These are phyloP conservation scores for Heliconius nattereri DNA, from an alignment of 1,140 invertebrate species.

Conservation along the genomic window DNA sequence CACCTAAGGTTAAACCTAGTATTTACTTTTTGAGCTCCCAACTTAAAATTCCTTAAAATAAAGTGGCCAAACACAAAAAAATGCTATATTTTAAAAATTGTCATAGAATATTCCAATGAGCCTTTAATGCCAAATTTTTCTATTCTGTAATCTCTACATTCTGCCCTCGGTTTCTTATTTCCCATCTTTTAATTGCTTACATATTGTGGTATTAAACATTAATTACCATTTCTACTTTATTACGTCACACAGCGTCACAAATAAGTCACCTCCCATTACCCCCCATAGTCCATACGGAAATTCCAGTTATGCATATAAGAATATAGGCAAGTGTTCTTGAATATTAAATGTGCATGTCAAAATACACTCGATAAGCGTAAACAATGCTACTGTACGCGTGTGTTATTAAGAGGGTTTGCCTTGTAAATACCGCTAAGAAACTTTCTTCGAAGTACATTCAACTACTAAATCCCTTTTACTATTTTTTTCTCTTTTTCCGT, in stretches of 20 bases:
- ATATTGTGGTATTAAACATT: too few relatives aligned
- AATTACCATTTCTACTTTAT: not conserved
- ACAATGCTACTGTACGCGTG: constrained; percentile 23
- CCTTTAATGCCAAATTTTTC: too few relatives aligned
- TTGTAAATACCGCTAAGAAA: constrained; percentile 23
- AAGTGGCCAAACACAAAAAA: too few relatives aligned
- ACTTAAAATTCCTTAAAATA: too few relatives aligned
- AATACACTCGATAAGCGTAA: constrained; percentile 24
- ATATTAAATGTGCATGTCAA: constrained; percentile 18
- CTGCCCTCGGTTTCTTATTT: too few relatives aligned
- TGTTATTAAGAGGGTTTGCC: constrained; percentile 29
- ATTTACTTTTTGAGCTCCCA: too few relatives aligned
- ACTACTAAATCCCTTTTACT: not conserved
- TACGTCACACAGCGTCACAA: not conserved
- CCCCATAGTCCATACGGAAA: not conserved
- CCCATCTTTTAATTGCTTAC: too few relatives aligned
- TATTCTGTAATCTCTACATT: too few relatives aligned
- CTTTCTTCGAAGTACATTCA: constrained; percentile 32
- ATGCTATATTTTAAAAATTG: too few relatives aligned
- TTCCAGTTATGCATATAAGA: constrained; percentile 15
- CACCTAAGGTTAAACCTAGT: too few relatives aligned
- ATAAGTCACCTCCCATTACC: constrained; percentile 3
- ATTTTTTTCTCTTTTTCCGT: not conserved
- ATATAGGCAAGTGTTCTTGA: constrained; percentile 15
- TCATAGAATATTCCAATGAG: too few relatives aligned